Base-by-base conservation (phyloP, 2,113 vertebrate genomes). In the Alaudala cheleensis region DNA sequence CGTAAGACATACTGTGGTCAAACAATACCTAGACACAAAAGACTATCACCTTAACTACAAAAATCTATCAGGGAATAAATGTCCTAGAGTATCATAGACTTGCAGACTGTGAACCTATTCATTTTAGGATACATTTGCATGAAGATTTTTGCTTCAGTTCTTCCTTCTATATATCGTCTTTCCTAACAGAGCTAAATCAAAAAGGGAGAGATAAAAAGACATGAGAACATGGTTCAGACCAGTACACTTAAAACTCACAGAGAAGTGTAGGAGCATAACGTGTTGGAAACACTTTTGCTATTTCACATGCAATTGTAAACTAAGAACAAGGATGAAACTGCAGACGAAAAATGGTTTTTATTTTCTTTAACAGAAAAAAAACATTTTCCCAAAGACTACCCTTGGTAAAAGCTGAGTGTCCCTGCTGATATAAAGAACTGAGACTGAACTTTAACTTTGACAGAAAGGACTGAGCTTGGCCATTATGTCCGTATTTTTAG, bases 21-120 rank as follows among this genome's bases (percentile, higher is more conserved):
- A 83, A 94, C 67, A 73, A 86, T 60, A 90, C 26, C 56, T 58
- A 81, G n/a, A 74, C 77, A 95, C 50, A 94, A 71, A 82, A 89
- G 54, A 82, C 91, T 70, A 88, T 8, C 54, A 79, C 39, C 28
- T 90, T 19, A 9, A 37, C 76, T 72, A 92, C 12, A 62, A 64
- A 64, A 93, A 33, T 50, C 39, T 53, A 80, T 74, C 40, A 83
- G 21, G 20, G 17, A 72, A 49, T 23, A 73, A 53, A 26, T 7
- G 6, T 29, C 28, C 39, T 77, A 42, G 17, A 80, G 57, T 51
- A 86, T 22, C 6, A 81, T 0, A 66, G 4, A 54, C 90, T 70
- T 85, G 14, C 56, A 74, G 53, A 65, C 3, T 72, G 47, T 45
- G 61, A 90, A 25, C 29, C 17, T 45, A 37, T 39, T 88, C 28